A percentile compares a stretch with the other conserved stretches of the same genome.
phyloP scores from a whole-genome alignment of 2,888 invertebrate genomes.

The Ashinkailepas kermadecensis region DNA sequence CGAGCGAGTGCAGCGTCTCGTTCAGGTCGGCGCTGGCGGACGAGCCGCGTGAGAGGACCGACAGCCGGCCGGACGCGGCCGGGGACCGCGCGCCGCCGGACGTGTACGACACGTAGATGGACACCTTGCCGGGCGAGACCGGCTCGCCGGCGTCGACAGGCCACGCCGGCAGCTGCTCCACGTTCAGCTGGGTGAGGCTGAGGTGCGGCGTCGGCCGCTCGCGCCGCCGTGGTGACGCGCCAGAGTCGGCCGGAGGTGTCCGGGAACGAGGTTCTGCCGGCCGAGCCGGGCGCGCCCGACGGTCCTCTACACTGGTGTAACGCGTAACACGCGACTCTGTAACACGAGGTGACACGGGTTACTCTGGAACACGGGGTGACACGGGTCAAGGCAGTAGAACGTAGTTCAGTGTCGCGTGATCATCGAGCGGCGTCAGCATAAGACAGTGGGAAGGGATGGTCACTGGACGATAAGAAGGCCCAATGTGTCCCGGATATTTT shows the following conservation, averaged over 20 bases:
- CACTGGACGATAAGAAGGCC: no score
- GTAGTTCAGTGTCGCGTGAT: no score
- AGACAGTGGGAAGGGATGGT: no score
- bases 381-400: no score
- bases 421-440: no score
- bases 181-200: not conserved
- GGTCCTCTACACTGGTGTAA: not conserved
- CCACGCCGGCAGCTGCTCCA: not conserved
- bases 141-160: not conserved
- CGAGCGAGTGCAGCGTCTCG: not conserved
- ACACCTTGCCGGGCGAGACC: not conserved
- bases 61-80: not conserved
- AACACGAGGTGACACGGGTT: not conserved
- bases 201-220: conserved; percentile 2
- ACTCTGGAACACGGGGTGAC: not conserved
- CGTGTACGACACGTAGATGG: conserved; percentile 26
- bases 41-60: not conserved
- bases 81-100: conserved; percentile 16
- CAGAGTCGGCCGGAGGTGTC: not conserved
- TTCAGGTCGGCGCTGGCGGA: no score
- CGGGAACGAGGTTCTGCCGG: no score
- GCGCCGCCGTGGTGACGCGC: not conserved
- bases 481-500: no score
- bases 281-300: not conserved
- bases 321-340: not conserved